Base-by-base conservation (phyloP, 2,113 vertebrate genomes). In the Pampusana beccarii region DNA sequence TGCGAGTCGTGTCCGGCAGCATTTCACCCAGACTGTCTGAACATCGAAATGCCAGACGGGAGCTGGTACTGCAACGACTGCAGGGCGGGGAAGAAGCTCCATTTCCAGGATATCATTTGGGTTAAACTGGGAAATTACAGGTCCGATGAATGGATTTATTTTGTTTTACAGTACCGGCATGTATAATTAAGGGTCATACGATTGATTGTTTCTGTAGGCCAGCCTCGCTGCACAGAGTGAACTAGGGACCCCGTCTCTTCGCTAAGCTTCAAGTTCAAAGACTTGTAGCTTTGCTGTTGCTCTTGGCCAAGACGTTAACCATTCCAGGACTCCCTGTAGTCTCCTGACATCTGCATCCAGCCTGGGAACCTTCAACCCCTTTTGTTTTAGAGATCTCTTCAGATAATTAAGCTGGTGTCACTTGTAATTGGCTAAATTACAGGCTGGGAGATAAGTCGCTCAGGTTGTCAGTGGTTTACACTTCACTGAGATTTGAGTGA, bases 31-130 rank as follows among this genome's bases (percentile, higher is more conserved):
- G 99, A 99, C 97, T 99, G 99, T 86, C 97, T 99, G 73, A 99
- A 98, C 97, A 99, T 99, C 23, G 98, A 99, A 33, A 99, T 99
- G 99, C 99, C 99, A 0, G 99, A 99, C 5, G 99, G 99, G 78
- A 99, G 99, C 98, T 99, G 99, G 99, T 99, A 99, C 97, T 99
- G 99, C 97, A 99, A 99, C 2, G 99, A 99, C 97, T 99, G 99
- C 96, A 97, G 99, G 65, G 98, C 98, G 1, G 99, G 99, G 58
- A 99, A 99, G 98, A 99, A 99, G 94, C 99, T 99, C 61, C 99
- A 98, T 89, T 99, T 99, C 97, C 98, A 98, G 82, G 99, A 99
- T 95, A 98, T 99, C 86, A 99, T 99, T 96, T 99, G 99, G 99
- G 99, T 99, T 91, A 99, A 99, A 95, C 98, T 99, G 60, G 99